Evolutionary conservation across 2,888 invertebrate species (phyloP), one percentile per base, ranked within the genome.

Genomic region (Carterocephalus palaemon): DNA sequence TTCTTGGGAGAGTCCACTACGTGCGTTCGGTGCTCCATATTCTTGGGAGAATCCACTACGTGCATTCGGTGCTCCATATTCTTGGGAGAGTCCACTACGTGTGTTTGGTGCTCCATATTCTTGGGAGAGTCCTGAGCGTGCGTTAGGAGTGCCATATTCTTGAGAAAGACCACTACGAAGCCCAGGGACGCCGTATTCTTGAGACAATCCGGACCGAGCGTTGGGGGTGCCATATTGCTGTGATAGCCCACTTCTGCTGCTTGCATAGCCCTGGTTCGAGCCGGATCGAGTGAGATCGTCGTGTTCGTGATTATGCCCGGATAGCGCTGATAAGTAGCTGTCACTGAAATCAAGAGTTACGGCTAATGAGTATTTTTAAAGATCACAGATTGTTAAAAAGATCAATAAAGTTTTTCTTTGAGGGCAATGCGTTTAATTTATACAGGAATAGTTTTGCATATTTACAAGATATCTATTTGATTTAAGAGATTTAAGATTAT

Each of bases 341-440:
- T 79, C 72, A 15, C 82, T 82, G 62, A 4, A 73, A 70, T 46
- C 4, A 17, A 15, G n/a, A n/a, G n/a, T n/a, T n/a, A n/a, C n/a
- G n/a, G n/a, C n/a, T n/a, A n/a, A n/a, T n/a, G n/a, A n/a, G n/a
- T n/a, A n/a, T n/a, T n/a, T n/a, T n/a, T n/a, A n/a, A n/a, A n/a
- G n/a, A n/a, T n/a, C n/a, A n/a, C n/a, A n/a, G n/a, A n/a, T n/a
- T n/a, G n/a, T n/a, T n/a, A n/a, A n/a, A n/a, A n/a, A n/a, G n/a
- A n/a, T n/a, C n/a, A n/a, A n/a, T n/a, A n/a, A n/a, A n/a, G n/a
- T n/a, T n/a, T n/a, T n/a, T n/a, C n/a, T n/a, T n/a, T n/a, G n/a
- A n/a, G n/a, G n/a, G n/a, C n/a, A n/a, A n/a, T n/a, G n/a, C n/a
- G n/a, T n/a, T n/a, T n/a, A n/a, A n/a, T n/a, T n/a, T n/a, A n/a